Percentiles rank a stretch among this genome's conserved stretches.
Conservation (phyloP, 2,888 invertebrate genomes). For the Oligia strigilis region DNA sequence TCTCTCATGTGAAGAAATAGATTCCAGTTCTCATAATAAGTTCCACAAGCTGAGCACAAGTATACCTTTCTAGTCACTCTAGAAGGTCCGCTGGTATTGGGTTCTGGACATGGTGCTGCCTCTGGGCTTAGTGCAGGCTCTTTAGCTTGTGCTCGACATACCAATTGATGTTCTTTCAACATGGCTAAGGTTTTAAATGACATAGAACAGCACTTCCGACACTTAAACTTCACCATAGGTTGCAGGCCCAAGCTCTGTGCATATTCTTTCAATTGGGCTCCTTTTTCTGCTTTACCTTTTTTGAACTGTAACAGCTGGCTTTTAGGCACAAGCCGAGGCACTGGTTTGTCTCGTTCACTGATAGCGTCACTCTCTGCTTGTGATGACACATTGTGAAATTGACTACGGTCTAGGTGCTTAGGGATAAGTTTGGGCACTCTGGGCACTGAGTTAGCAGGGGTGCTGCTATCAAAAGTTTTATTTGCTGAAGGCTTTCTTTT, state of each 20-base stretch:
- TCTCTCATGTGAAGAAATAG: slow-evolving; percentile 96
- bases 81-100: slow-evolving; percentile 85
- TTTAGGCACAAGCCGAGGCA: slow-evolving; percentile 87
- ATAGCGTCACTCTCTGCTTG: slow-evolving; percentile 76
- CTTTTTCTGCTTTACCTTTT: slow-evolving; percentile 86
- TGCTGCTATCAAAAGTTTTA: slow-evolving; percentile 80
- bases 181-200: slow-evolving; percentile 92
- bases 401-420: slow-evolving; percentile 79
- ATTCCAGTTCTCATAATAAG: slow-evolving; percentile 96
- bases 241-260: slow-evolving; percentile 94
- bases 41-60: slow-evolving; percentile 95
- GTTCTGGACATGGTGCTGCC: slow-evolving; percentile 79
- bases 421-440: slow-evolving; percentile 86
- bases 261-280: slow-evolving; percentile 90
- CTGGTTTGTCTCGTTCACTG: slow-evolving; percentile 86
- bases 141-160: slow-evolving; percentile 90
- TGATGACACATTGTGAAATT: slow-evolving; percentile 83
- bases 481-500: slow-evolving; percentile 80
- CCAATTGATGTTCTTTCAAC: slow-evolving; percentile 93
- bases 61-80: slow-evolving; percentile 94
- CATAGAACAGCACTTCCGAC: slow-evolving; percentile 93
- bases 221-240: slow-evolving; percentile 93
- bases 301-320: slow-evolving; percentile 86
- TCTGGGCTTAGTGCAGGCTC: slow-evolving; percentile 85
- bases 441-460: slow-evolving; percentile 72